Base-by-base conservation (phyloP, 2,888 invertebrate genomes). In the Physocephala rufipes region DNA sequence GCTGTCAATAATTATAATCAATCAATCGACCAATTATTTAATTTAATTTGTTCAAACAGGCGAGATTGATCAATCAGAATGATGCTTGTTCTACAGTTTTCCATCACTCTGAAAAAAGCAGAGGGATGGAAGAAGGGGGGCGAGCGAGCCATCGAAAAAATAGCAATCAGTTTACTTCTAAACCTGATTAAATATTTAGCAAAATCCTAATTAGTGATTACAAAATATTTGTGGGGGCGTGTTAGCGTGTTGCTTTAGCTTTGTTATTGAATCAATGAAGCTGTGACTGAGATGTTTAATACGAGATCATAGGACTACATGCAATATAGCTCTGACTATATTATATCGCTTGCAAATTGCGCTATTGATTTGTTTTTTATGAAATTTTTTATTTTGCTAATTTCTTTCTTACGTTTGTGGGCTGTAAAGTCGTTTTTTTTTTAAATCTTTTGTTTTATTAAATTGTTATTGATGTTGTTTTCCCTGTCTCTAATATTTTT, bases 151-250 rank as follows among this genome's bases (percentile, higher is more conserved):
- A 3, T 26, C 51, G 51, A 16, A 51, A 4, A 16, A 19, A 21
- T 24, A 53, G 53, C 53, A n/a, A 53, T 53, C 53, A 21, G n/a
- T 53, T n/a, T 53, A 12, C 24, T 81, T 79, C 80, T 79, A 81
- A 78, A 78, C 79, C 81, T 82, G 81, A 81, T 81, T 81, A 80
- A 80, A 80, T 75, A 67, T 62, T 65, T 63, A 64, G 51, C 61
- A 55, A 49, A 16, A 49, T 61, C 15, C 58, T 21, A 55, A 55
- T 43, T 67, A 58, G 45, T 16, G 53, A 3, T 13, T 55, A n/a
- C 62, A 69, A 66, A 24, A n/a, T n/a, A n/a, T n/a, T n/a, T n/a
- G n/a, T n/a, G n/a, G n/a, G n/a, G n/a, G 43, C 58, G 49, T 51
- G 59, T 63, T 53, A 66, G 62, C 45, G 36, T 21, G 69, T 49